Percentiles rank a stretch among this genome's conserved stretches.
Conservation (phyloP, 2,113 vertebrate species). For the Carlito syrichta region DNA sequence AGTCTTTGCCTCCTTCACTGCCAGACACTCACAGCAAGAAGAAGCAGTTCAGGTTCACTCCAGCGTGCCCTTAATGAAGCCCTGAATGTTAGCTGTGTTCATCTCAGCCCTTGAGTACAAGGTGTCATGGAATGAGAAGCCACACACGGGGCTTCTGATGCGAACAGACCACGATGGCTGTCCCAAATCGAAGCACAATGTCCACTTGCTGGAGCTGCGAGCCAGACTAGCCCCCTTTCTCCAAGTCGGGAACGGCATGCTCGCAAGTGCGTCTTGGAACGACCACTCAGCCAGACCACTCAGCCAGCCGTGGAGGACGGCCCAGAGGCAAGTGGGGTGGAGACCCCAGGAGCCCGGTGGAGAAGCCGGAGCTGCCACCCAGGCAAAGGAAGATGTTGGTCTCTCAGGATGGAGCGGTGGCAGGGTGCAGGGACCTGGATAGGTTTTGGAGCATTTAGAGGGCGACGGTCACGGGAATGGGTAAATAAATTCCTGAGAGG, state of each 20-base stretch:
- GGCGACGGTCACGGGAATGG: not conserved
- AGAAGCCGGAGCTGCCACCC: not conserved
- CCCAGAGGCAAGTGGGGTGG: not conserved
- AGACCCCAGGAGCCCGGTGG: not conserved
- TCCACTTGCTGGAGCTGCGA: not conserved
- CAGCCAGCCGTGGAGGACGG: not conserved
- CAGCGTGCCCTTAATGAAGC: too few relatives aligned
- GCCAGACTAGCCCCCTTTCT: not conserved
- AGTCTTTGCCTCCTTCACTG: not conserved
- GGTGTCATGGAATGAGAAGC: not conserved
- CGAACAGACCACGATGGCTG: not conserved
- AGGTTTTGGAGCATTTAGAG: not conserved
- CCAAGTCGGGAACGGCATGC: not conserved
- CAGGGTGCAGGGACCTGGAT: not conserved
- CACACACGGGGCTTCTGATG: not conserved
- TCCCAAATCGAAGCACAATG: not conserved
- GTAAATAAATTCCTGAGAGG: not conserved
- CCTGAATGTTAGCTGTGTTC: conserved; percentile 20
- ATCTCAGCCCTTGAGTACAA: not conserved
- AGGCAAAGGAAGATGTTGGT: not conserved
- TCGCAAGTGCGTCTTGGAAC: not conserved
- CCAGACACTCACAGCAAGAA: not conserved
- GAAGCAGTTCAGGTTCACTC: too few relatives aligned
- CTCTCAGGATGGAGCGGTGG: not conserved
- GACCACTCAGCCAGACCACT: not conserved